Base-by-base conservation (phyloP, 2,797 vertebrate genomes). In the Megalops cyprinoides region DNA sequence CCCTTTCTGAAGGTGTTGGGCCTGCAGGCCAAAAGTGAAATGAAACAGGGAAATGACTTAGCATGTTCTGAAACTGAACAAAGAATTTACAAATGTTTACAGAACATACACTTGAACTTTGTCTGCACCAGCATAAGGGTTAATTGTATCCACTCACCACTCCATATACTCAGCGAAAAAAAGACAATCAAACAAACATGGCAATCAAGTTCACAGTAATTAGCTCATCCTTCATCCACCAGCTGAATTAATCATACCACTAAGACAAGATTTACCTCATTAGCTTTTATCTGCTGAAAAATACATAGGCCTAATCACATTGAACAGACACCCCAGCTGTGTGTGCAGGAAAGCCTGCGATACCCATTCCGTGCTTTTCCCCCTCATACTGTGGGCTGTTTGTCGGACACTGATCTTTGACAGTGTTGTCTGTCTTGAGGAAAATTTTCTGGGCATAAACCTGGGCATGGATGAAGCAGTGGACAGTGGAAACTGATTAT, bases 161-260 rank as follows among this genome's bases (percentile, higher is more conserved):
- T 31, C 51, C 34, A 62, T 62, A 31, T 62, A 6, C 12, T 25
- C 25, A 25, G 6, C 28, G n/a, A 56, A 7, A 62, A 28, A 28
- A 12, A 31, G 25, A 62, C 28, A 31, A 31, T 6, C 25, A 62
- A 28, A 34, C 25, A 34, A 62, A 31, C 28, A 34, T 14, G 9
- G 28, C 58, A 62, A 31, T 62, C 28, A 34, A 34, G 58, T 34
- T 62, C 28, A 31, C 9, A 14, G 31, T 62, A 31, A 62, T 62
- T 12, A 62, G 4, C 58, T 62, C 58, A 62, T 62, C 58, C 58
- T 62, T 62, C 58, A 62, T 62, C 58, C 58, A 62, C 12, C 58
- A 62, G 28, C 58, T 31, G 25, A 62, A 62, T 62, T 62, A 62
- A 62, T 62, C 10, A 53, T 53, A 53, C 51, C 51, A 14, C 25